phyloP scores from a whole-genome alignment of 2,888 invertebrate species.

The Agrochola lychnidis region DNA sequence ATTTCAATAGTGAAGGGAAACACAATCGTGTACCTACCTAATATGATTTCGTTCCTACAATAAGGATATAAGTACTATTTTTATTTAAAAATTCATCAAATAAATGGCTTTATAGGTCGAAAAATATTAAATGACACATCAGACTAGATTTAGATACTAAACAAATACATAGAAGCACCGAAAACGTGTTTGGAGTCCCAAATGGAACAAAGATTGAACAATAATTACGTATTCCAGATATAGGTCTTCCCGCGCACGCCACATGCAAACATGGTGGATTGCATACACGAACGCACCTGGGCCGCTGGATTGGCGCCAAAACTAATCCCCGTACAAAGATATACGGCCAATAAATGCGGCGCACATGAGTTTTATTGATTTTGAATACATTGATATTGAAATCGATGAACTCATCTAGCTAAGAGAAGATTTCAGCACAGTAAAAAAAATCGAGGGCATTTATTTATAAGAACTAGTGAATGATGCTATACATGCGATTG shows the following conservation, averaged over 20 bases:
- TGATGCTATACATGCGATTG: too few relatives aligned
- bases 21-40: not conserved
- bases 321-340: constrained; percentile 59
- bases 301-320: constrained; percentile 60
- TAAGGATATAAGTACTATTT: too few relatives aligned
- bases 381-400: not conserved
- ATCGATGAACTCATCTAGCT: not conserved
- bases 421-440: not conserved
- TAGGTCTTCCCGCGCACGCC: constrained; percentile 40
- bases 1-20: constrained; percentile 7
- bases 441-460: too few relatives aligned
- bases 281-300: constrained; percentile 61
- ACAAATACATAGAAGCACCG: constrained; percentile 25
- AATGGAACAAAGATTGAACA: constrained; percentile 30
- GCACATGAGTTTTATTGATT: constrained; percentile 33
- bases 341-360: constrained; percentile 36
- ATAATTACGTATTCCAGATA: constrained; percentile 52
- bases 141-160: not conserved
- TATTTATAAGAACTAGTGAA: too few relatives aligned
- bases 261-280: constrained; percentile 43
- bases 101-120: not conserved
- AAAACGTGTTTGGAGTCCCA: constrained; percentile 38
- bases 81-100: not conserved
- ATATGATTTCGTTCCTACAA: not conserved
- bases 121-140: not conserved